These are phyloP conservation scores for Mesoclemmys tuberculata DNA, from an alignment of 2,113 vertebrate species.

Conservation along the genomic window DNA sequence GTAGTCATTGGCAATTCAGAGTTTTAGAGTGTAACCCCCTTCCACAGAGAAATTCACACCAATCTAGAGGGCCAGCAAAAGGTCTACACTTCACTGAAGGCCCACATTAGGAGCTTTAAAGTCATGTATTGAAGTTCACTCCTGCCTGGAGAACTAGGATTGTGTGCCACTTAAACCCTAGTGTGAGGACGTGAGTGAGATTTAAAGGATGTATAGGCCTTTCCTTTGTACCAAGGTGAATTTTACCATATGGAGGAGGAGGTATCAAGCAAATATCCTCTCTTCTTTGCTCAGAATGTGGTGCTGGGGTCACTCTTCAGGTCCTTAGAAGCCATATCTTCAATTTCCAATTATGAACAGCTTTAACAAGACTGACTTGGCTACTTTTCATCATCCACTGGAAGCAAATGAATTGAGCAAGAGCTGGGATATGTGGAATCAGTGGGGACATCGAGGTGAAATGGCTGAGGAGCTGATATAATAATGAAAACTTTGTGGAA, in stretches of 20 bases:
- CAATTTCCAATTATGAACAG: background rate
- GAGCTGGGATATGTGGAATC: background rate
- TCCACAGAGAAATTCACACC: accelerated
- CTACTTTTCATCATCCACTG: background rate
- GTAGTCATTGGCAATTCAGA: background rate
- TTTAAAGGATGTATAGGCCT: background rate
- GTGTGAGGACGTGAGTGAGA: background rate
- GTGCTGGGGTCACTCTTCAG: background rate
- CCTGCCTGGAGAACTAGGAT: background rate
- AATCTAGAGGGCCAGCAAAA: background rate
- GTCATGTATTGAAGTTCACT: background rate
- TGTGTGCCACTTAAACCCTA: background rate
- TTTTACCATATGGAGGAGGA: background rate
- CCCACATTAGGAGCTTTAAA: background rate
- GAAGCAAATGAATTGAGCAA: background rate
- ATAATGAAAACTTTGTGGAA: background rate
- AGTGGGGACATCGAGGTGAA: background rate
- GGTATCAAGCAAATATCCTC: too few relatives aligned
- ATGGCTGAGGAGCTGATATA: background rate
- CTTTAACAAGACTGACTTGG: background rate
- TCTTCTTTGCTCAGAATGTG: too few relatives aligned
- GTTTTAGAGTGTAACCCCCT: background rate
- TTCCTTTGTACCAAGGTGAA: background rate
- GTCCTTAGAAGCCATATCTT: too few relatives aligned
- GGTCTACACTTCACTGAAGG: background rate